A percentile compares a stretch with the other conserved stretches of the same genome.
These are phyloP conservation scores for Neoscelio sp. DNA, from an alignment of 2,888 invertebrate species.

Conservation along the genomic window DNA sequence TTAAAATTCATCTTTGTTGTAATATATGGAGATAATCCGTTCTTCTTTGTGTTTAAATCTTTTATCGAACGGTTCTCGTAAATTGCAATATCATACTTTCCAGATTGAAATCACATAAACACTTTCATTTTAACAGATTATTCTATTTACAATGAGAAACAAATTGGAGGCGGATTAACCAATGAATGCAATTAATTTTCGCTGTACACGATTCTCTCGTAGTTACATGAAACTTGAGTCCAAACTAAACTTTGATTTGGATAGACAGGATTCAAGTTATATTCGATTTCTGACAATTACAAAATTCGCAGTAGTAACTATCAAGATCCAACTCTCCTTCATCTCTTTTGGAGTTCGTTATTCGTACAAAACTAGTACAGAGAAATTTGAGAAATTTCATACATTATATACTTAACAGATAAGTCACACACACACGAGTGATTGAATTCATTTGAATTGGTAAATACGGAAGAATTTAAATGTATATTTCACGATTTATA, in stretches of 20 bases:
- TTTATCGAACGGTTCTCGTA: constrained; percentile 3
- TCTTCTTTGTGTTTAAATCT: constrained; percentile 14
- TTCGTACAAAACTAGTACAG: constrained; percentile 22
- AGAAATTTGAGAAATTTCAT: constrained; percentile 46
- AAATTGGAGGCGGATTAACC: constrained; percentile 22
- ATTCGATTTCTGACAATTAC: constrained; percentile 32
- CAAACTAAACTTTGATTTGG: constrained; percentile 32
- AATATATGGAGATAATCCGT: constrained; percentile 12
- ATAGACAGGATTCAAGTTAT: constrained; percentile 25
- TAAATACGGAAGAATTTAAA: constrained; percentile 33
- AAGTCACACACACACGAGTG: constrained; percentile 22
- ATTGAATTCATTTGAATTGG: constrained; percentile 49
- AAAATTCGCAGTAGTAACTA: constrained; percentile 29
- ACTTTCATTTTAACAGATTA: constrained; percentile 6
- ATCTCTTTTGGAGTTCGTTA: constrained; percentile 27
- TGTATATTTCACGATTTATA: background rate
- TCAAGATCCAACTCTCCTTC: constrained; percentile 32
- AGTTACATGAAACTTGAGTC: constrained; percentile 19
- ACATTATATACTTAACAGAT: constrained; percentile 47
- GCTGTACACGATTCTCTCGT: constrained; percentile 5
- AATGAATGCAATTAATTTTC: constrained; percentile 37
- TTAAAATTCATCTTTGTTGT: background rate
- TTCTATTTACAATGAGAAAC: background rate
- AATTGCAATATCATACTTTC: background rate
- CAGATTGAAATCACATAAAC: background rate